phyloP scores from a whole-genome alignment of 1,140 invertebrate species.

The Araneus ventricosus region DNA sequence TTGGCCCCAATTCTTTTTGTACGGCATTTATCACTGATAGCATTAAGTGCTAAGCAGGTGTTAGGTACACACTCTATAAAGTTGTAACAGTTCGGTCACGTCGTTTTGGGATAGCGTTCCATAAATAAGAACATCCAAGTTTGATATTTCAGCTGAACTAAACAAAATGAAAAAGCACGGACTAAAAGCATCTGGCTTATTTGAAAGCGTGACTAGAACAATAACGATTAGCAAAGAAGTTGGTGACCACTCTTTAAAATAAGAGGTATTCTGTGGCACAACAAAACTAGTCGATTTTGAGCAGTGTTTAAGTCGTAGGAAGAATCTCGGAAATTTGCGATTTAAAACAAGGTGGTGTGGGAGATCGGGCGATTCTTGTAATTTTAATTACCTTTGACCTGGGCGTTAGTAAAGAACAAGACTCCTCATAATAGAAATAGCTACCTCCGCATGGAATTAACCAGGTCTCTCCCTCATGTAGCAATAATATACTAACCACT shows the following conservation, averaged over 20 bases:
- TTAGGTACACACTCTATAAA: neutral
- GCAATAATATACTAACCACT: neutral
- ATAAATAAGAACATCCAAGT: conserved; percentile 8
- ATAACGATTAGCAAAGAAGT: neutral
- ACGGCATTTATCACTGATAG: neutral
- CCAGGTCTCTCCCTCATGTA: neutral
- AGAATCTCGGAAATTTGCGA: neutral
- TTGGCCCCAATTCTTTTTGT: neutral
- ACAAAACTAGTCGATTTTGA: neutral
- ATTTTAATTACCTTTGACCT: conserved; percentile 4
- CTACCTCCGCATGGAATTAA: neutral
- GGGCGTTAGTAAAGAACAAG: neutral
- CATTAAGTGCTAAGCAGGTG: conserved; percentile 8
- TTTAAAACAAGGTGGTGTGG: neutral
- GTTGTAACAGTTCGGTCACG: conserved; percentile 12
- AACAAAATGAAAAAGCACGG: neutral
- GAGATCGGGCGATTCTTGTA: neutral
- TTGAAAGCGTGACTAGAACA: neutral
- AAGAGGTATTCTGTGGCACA: too few species aligned
- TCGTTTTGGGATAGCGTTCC: neutral
- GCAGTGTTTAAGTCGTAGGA: neutral
- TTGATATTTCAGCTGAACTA: neutral
- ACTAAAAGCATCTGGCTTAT: conserved; percentile 10
- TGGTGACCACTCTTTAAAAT: neutral
- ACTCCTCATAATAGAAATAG: neutral